These are phyloP conservation scores for Pomacea canaliculata DNA, from an alignment of 2,888 invertebrate species.

Conservation along the genomic window DNA sequence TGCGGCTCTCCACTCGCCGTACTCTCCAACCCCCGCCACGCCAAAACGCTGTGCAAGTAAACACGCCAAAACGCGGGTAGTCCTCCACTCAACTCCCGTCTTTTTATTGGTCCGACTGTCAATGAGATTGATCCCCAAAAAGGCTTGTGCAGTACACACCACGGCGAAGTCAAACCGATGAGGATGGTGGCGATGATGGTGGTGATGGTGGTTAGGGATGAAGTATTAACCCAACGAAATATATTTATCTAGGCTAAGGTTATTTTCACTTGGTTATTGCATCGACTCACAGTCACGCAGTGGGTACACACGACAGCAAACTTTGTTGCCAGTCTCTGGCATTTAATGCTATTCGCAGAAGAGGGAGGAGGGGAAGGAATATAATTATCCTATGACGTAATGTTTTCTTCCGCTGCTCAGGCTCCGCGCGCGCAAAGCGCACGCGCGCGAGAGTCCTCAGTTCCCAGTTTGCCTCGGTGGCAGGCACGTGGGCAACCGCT, in stretches of 20 bases:
- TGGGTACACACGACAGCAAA: too few relatives aligned
- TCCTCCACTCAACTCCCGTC: background rate
- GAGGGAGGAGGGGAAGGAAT: slow-evolving; percentile 1
- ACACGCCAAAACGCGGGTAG: slow-evolving; percentile 1
- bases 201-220: too few relatives aligned
- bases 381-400: slow-evolving; percentile 16
- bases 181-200: too few relatives aligned
- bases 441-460: slow-evolving; percentile 4
- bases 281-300: too few relatives aligned
- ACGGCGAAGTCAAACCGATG: too few relatives aligned
- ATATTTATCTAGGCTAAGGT: too few relatives aligned
- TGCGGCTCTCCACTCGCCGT: background rate
- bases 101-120: background rate
- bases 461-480: background rate
- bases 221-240: too few relatives aligned
- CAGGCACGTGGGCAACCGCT: too few relatives aligned
- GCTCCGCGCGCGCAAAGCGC: slow-evolving; percentile 1
- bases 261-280: too few relatives aligned
- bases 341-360: background rate
- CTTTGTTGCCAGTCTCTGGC: too few relatives aligned
- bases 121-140: slow-evolving; percentile 1
- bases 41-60: slow-evolving; percentile 20
- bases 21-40: slow-evolving; percentile 19
- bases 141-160: background rate
- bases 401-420: slow-evolving; percentile 7